Base-by-base conservation (phyloP, 1,140 invertebrate species). In the Pseudomyrmex flavicornis region DNA sequence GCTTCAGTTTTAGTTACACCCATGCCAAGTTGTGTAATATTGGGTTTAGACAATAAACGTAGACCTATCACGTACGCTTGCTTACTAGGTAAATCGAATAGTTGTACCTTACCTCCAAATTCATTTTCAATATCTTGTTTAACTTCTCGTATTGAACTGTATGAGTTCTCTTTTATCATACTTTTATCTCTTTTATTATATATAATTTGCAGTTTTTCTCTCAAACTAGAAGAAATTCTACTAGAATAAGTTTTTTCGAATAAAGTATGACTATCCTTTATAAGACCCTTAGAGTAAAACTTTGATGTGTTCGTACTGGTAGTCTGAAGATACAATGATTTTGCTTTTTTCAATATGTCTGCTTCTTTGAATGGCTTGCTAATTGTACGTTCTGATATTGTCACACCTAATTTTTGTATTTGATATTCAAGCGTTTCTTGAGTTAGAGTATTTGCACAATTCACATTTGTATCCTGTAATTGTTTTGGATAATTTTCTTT, bases 1-100 rank as follows among this genome's bases (percentile, higher is more conserved):
- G 83, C 83, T 59, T 56, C 4, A 4, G 9, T 7, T 56, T 7
- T n/a, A n/a, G 50, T 84, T 44, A 13, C 2, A 50, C 59, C 66
- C 5, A 44, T 48, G 1, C 83, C 83, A 2, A 65, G 0, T 72
- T 84, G 75, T 15, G 61, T n/a, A 15, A 84, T 58, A 13, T 9
- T 3, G 8, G 75, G 83, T 0, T 1, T 0, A 5, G 63, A 63
- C 13, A 10, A 2, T 17, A 84, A 9, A 1, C 44, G 59, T 1
- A 65, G 1, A 2, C 35, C n/a, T 26, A 80, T 20, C 13, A 48
- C 9, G 2, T 17, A 48, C 5, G 1, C 17, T 2, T 0, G 20
- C 48, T 2, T 3, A 4, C 3, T 0, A 2, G 1, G 7, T 56
- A 1, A 0, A 1, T 44, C 63, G 2, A 58, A 0, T 44, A 9